phyloP scores from a whole-genome alignment of 2,113 vertebrate genomes.

The Calyptommatus sinebrachiatus region DNA sequence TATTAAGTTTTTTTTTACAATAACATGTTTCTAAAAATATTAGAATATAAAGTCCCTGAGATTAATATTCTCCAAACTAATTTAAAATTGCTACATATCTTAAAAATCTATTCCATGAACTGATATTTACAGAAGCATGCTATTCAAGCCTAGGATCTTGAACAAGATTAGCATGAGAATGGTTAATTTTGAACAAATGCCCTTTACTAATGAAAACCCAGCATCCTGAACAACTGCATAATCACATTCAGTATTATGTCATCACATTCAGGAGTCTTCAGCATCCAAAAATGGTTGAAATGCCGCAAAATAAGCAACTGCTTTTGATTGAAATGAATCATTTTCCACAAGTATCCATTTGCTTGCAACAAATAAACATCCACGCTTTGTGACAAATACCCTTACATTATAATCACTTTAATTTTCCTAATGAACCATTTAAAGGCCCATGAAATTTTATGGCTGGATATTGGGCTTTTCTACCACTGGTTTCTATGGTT shows the following conservation, averaged over 20 bases:
- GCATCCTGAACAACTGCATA: conserved; percentile 1
- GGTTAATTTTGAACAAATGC: conserved; percentile 30
- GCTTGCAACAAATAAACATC: not conserved
- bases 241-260: conserved; percentile 20
- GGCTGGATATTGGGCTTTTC: not conserved
- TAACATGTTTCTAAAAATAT: not conserved
- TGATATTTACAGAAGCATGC: not conserved
- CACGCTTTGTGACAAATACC: not conserved
- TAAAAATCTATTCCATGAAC: not conserved
- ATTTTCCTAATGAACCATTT: not conserved
- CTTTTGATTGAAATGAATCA: conserved; percentile 20
- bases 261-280: too few species aligned
- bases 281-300: not conserved
- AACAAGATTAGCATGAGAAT: conserved; percentile 27
- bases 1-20: too few species aligned
- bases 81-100: not conserved
- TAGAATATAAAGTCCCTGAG: not conserved
- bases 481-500: not conserved
- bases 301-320: conserved; percentile 1
- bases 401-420: not conserved
- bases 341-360: not conserved
- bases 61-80: not conserved
- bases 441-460: not conserved
- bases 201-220: conserved; percentile 23
- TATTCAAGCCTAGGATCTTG: conserved; percentile 12